Base-by-base conservation (phyloP, 2,113 vertebrate species). In the Hydropotes inermis region DNA sequence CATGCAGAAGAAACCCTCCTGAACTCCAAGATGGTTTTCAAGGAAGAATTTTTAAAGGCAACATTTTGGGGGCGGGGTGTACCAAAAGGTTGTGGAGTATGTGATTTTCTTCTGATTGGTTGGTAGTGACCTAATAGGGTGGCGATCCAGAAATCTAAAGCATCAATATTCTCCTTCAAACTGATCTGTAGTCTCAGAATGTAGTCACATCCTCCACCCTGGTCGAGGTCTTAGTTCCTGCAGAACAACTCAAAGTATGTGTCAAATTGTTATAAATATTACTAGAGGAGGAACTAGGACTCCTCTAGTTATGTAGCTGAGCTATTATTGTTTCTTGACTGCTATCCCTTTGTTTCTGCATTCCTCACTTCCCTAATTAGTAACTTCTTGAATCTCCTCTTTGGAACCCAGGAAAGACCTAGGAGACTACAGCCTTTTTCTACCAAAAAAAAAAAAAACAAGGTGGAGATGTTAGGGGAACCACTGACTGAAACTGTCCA, bases 51-150 rank as follows among this genome's bases (percentile, higher is more conserved):
- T 83, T 83, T 55, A 83, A 83, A 83, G 33, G 52, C 81, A 39
- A 25, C 52, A 36, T 10, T 55, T 36, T 2, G 9, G 47, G 5
- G 30, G 11, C 0, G 5, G 2, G 19, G 28, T 45, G 9, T 78
- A 13, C 39, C 74, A 27, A 19, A 79, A 47, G 19, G 81, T 13
- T 55, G 52, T 13, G 27, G 33, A 7, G 21, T 55, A 23, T 16
- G 81, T 55, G 81, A 36, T 54, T 83, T 83, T 83, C 81, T 83
- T 55, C 81, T 83, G n/a, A 83, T 36, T 55, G 21, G 52, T 83
- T 83, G 81, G 33, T 55, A 21, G 12, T 83, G 50, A 55, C 33
- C 33, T n/a, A 54, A 55, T 27, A 82, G 30, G 52, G 33, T 55
- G 50, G n/a, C 14, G 7, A n/a, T 83, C n/a, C 21, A 83, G 52